These are phyloP conservation scores for Paraplagusia blochii DNA, from an alignment of 2,113 vertebrate genomes.

Conservation along the genomic window DNA sequence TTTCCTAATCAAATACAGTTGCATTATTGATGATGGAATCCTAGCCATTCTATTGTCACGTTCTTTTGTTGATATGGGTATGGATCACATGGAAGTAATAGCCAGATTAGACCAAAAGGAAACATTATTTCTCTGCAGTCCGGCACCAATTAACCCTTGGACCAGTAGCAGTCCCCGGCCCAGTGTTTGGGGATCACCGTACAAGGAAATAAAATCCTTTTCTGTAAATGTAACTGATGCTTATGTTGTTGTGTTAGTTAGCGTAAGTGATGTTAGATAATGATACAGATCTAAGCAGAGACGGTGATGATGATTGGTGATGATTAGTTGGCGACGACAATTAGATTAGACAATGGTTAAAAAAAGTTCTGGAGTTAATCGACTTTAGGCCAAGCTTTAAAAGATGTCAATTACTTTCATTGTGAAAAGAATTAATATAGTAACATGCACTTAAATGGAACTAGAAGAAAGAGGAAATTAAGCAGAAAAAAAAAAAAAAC, in stretches of 20 bases:
- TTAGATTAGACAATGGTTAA: not conserved
- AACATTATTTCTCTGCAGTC: no score
- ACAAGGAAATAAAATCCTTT: not conserved
- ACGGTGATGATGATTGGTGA: no score
- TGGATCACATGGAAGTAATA: no score
- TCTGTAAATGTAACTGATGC: conserved; percentile 1
- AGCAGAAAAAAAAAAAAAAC: not conserved
- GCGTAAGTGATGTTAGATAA: conserved; percentile 2
- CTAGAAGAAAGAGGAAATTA: not conserved
- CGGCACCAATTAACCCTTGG: no score
- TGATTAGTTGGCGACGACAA: conserved; percentile 8
- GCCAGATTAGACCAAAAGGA: no score
- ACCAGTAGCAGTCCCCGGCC: no score
- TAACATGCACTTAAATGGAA: conserved; percentile 10
- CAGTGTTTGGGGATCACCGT: no score
- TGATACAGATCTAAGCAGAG: not conserved
- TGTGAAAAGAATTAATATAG: not conserved
- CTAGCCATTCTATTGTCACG: no score
- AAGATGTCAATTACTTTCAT: not conserved
- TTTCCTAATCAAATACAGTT: no score
- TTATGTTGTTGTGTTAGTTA: not conserved
- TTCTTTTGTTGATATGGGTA: no score
- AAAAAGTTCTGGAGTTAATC: conserved; percentile 9
- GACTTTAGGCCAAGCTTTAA: conserved; percentile 6
- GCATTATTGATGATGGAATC: no score